These are phyloP conservation scores for Sphenopsis melanotis DNA, from an alignment of 2,797 vertebrate species.

Conservation along the genomic window DNA sequence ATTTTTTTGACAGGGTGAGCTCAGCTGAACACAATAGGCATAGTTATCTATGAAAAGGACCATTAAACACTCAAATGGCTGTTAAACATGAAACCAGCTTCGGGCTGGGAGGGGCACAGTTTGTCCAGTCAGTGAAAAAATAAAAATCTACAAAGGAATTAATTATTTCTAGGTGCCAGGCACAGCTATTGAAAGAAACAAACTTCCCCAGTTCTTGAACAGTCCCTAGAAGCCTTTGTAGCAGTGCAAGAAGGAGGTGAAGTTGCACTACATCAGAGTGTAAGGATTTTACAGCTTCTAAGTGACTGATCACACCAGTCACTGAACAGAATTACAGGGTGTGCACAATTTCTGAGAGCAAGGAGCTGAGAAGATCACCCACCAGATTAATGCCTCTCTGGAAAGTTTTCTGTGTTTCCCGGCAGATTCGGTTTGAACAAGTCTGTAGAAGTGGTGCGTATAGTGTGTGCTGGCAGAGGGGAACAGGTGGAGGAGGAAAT, in stretches of 20 bases:
- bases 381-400: background rate
- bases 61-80: conserved; percentile 34
- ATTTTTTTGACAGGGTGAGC: background rate
- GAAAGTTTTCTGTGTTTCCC: background rate
- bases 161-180: background rate
- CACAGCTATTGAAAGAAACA: background rate
- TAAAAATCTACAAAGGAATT: background rate
- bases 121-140: background rate
- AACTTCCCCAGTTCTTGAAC: background rate
- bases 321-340: background rate
- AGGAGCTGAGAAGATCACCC: background rate
- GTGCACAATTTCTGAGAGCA: background rate
- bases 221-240: background rate
- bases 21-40: conserved; percentile 1
- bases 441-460: background rate
- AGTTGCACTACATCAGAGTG: background rate
- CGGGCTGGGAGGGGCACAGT: conserved; percentile 11
- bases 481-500: background rate
- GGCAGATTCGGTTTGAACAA: background rate
- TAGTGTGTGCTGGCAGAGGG: background rate
- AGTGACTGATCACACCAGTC: background rate
- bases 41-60: background rate
- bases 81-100: conserved; percentile 31
- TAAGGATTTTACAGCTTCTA: background rate
- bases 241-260: background rate